Percentiles rank a stretch among this genome's conserved stretches.
These are phyloP conservation scores for Yponomeuta cagnagella DNA, from an alignment of 2,888 invertebrate genomes.

Conservation along the genomic window DNA sequence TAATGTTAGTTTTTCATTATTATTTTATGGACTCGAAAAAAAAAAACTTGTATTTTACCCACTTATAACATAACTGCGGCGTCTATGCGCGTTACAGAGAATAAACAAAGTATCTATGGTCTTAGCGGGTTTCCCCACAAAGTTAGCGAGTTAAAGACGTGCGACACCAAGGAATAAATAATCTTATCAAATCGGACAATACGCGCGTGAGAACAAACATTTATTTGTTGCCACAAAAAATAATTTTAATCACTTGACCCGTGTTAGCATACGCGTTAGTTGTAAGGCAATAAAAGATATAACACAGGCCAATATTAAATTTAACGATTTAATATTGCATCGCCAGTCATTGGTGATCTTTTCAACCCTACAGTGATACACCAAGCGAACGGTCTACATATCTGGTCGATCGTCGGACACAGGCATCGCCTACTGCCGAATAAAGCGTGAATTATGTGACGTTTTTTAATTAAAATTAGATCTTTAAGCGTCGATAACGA, in stretches of 20 bases:
- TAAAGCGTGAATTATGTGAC: slow-evolving; percentile 71
- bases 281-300: slow-evolving; percentile 70
- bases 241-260: slow-evolving; percentile 54
- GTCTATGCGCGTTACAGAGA: no score
- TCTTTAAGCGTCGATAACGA: slow-evolving; percentile 61
- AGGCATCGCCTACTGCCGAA: slow-evolving; percentile 69
- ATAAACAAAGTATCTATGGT: no score
- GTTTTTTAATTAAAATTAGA: slow-evolving; percentile 74
- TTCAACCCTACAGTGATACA: slow-evolving; percentile 28
- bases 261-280: slow-evolving; percentile 61
- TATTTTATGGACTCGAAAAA: no score
- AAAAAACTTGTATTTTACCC: no score
- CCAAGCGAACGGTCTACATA: slow-evolving; percentile 37
- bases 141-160: no score
- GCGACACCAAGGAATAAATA: not conserved
- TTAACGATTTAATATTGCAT: slow-evolving; percentile 72
- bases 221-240: slow-evolving; percentile 54
- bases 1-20: no score
- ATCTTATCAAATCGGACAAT: slow-evolving; percentile 36
- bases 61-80: no score
- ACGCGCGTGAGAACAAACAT: slow-evolving; percentile 69
- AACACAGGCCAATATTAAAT: slow-evolving; percentile 67
- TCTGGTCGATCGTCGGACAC: slow-evolving; percentile 44
- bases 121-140: no score
- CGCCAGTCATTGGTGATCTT: slow-evolving; percentile 46